These are phyloP conservation scores for Trichonephila clavata DNA, from an alignment of 1,140 invertebrate species.

Conservation along the genomic window DNA sequence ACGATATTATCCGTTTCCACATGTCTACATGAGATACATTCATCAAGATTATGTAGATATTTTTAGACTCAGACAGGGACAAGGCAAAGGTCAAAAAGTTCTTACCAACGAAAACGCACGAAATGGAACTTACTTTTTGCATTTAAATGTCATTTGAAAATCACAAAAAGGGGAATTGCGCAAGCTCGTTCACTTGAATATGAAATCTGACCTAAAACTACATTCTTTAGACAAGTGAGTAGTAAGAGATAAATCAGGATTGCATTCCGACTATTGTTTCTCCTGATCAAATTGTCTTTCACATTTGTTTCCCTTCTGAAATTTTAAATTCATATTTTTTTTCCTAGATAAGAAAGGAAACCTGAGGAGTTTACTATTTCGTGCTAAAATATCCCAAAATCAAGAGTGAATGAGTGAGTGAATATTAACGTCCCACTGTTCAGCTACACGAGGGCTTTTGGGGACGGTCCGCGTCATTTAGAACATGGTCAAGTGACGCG, in stretches of 20 bases:
- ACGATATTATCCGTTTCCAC: neutral
- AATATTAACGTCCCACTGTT: no score
- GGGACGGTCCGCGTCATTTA: no score
- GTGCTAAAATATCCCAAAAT: no score
- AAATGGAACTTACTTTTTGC: neutral
- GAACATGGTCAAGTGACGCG: no score
- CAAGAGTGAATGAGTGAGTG: no score
- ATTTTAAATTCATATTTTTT: no score
- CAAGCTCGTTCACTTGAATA: neutral
- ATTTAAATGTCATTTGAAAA: neutral
- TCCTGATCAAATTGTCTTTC: neutral
- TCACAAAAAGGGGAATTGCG: neutral
- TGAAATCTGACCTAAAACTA: slow-evolving; percentile 9
- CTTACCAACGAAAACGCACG: neutral
- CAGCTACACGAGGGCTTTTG: no score
- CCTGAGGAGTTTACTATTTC: no score
- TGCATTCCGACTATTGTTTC: neutral
- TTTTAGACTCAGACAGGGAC: neutral
- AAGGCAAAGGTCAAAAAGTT: neutral
- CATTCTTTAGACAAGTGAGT: neutral
- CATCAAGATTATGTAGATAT: neutral
- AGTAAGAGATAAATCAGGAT: neutral
- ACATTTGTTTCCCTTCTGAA: no score
- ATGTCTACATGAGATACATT: neutral
- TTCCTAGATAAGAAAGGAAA: no score